Percentiles rank a stretch among this genome's conserved stretches.
Conservation (phyloP, 64 coral and sea anemone genomes). For the Cladopsammia gracilis region DNA sequence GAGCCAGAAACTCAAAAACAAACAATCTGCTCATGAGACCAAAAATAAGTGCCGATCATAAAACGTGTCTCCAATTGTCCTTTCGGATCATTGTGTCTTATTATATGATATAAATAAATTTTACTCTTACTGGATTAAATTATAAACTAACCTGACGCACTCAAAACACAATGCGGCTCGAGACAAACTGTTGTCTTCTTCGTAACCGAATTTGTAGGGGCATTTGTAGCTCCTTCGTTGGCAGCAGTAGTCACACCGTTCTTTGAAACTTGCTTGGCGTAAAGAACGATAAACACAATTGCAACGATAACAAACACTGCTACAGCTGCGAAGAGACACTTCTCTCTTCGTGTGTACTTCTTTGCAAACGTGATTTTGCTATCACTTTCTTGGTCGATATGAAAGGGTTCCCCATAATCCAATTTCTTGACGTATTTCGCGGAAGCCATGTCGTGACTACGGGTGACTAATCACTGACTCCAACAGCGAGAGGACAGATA, state of each 20-base stretch:
- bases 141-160: neutral
- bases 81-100: no score
- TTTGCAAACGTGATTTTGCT: constrained; percentile 1
- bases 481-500: neutral
- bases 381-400: neutral
- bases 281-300: constrained; percentile 3
- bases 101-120: no score
- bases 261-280: neutral
- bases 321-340: neutral
- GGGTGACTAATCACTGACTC: neutral
- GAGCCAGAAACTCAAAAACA: no score
- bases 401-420: constrained; percentile 11
- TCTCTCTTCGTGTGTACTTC: constrained; percentile 4
- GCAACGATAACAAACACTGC: neutral
- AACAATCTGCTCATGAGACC: no score
- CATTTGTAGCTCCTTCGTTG: neutral
- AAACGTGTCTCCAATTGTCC: no score
- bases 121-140: no score
- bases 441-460: neutral
- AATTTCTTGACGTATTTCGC: neutral
- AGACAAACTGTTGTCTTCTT: neutral
- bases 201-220: neutral
- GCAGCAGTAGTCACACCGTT: neutral
- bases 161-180: neutral
- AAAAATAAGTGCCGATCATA: no score